These are phyloP conservation scores for Eupithecia pulchellata DNA, from an alignment of 2,888 invertebrate genomes.

Conservation along the genomic window DNA sequence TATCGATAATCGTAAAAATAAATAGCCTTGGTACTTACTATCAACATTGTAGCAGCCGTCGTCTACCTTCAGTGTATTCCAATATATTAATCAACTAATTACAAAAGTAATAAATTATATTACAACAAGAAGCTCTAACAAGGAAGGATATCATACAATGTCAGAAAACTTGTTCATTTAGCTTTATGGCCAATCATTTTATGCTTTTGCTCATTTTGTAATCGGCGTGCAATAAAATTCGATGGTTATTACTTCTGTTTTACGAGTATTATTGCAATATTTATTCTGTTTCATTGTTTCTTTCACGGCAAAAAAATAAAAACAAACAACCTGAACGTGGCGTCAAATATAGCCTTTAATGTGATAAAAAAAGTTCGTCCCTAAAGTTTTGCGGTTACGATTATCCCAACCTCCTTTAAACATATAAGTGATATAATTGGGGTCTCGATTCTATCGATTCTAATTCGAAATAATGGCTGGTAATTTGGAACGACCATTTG, in stretches of 20 bases:
- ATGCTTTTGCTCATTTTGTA: slow-evolving; percentile 70
- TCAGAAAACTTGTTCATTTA: slow-evolving; percentile 44
- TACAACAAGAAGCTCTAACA: slow-evolving; percentile 37
- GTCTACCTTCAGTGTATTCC: slow-evolving; percentile 17
- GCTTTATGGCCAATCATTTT: slow-evolving; percentile 75
- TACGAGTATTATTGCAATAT: slow-evolving; percentile 59
- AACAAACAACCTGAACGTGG: slow-evolving; percentile 51
- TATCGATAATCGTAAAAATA: slow-evolving; percentile 19
- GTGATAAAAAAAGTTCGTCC: slow-evolving; percentile 51
- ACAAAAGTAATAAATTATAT: slow-evolving; percentile 30
- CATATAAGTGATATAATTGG: slow-evolving; percentile 86
- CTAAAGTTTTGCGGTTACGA: slow-evolving; percentile 73
- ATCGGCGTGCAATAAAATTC: slow-evolving; percentile 74
- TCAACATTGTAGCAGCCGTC: slow-evolving; percentile 16
- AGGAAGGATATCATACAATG: slow-evolving; percentile 61
- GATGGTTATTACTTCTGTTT: slow-evolving; percentile 65
- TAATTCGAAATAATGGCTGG: slow-evolving; percentile 83
- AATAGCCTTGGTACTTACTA: slow-evolving; percentile 6
- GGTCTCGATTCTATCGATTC: slow-evolving; percentile 83
- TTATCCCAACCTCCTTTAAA: slow-evolving; percentile 83
- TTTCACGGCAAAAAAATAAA: slow-evolving; percentile 47
- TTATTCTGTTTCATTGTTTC: slow-evolving; percentile 46
- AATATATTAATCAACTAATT: slow-evolving; percentile 32
- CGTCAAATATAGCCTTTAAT: slow-evolving; percentile 50
- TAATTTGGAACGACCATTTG: slow-evolving; percentile 83